Percentiles rank a stretch among this genome's conserved stretches.
phyloP scores from a whole-genome alignment of 2,113 vertebrate genomes.

The Struthidea cinerea region DNA sequence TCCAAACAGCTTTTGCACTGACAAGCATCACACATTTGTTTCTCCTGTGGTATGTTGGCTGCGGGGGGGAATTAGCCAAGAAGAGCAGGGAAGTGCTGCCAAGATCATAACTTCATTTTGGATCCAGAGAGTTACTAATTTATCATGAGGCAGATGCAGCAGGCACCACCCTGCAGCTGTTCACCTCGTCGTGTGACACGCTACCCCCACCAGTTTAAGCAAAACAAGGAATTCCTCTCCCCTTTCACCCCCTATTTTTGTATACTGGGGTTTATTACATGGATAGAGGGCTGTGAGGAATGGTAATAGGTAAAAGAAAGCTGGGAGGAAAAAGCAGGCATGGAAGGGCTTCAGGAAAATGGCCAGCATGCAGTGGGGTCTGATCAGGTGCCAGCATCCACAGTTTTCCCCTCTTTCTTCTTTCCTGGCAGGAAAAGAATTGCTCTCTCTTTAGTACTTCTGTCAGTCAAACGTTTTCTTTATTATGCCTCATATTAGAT shows the following conservation, averaged over 20 bases:
- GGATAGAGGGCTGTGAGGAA: not conserved
- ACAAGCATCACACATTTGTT: not conserved
- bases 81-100: not conserved
- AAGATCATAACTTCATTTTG: not conserved
- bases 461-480: not conserved
- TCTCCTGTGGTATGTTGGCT: not conserved
- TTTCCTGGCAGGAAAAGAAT: not conserved
- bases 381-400: not conserved
- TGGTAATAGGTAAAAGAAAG: not conserved
- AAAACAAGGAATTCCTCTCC: not conserved
- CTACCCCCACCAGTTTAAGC: not conserved
- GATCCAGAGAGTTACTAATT: not conserved
- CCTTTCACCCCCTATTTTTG: not conserved
- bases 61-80: not conserved
- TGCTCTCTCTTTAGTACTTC: not conserved
- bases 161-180: conserved; percentile 25
- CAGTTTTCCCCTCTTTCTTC: not conserved
- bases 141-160: not conserved
- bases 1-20: not conserved
- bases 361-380: not conserved
- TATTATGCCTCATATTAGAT: not conserved
- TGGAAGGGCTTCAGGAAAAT: not conserved
- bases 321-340: not conserved
- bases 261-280: not conserved
- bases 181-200: fast-evolving